Evolutionary conservation across 2,797 vertebrate genomes (phyloP), one percentile per base, ranked within the genome.

Genomic region (Anguilla pacifica): DNA sequence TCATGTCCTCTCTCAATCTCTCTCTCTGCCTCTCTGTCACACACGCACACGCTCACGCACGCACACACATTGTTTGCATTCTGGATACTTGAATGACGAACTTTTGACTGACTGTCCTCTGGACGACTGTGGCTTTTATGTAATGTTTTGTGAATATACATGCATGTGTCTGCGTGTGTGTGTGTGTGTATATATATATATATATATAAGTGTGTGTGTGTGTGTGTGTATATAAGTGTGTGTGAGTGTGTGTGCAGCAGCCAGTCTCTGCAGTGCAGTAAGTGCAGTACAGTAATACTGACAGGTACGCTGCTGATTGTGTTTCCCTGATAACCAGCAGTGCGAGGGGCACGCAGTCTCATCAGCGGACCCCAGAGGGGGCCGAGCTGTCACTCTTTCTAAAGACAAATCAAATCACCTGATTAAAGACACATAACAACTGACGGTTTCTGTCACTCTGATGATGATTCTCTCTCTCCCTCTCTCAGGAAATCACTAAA

Each of bases 341-440:
- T 2, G 9, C 31, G 46, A 13, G 92, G 92, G 39, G 90, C 93
- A 91, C 87, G 90, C 90, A 89, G 89, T 90, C 91, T 95, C 94
- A 95, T 95, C 94, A 95, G 89, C 90, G 89, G 91, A 91, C 90
- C 89, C 90, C 91, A 6, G 17, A 72, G 86, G 25, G 31, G 43
- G 9, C 31, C 3, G 49, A 53, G 79, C 85, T 86, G 90, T 89
- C 93, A 92, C 95, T 95, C 94, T 95, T 6, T 10, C 49, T 43
- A 57, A 72, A 95, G 94, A 95, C 92, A 94, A 95, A 96, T 97
- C 95, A 95, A 94, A 95, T 96, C 94, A 95, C 95, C 94, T 97
- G 96, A 97, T 97, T 96, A 96, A 93, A 93, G 93, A 90, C 92
- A 88, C 88, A 92, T 89, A 51, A 91, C 91, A 90, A 31, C 57